Percentiles rank a stretch among this genome's conserved stretches.
These are phyloP conservation scores for Hypomesus transpacificus DNA, from an alignment of 2,113 vertebrate genomes.

Conservation along the genomic window DNA sequence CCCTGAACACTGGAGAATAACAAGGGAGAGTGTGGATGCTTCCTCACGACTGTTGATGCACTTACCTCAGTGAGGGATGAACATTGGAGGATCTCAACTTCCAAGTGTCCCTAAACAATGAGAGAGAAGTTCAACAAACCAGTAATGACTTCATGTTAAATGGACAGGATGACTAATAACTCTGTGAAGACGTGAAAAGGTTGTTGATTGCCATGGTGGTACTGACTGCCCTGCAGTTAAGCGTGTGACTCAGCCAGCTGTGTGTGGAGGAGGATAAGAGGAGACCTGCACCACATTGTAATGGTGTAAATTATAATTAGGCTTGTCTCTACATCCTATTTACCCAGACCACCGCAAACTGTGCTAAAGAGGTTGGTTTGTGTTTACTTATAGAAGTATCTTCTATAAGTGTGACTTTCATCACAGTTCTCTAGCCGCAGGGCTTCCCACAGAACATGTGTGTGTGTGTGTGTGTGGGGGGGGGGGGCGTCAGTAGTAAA, in stretches of 20 bases:
- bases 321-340: too few relatives aligned
- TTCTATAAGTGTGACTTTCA: too few relatives aligned
- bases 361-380: too few relatives aligned
- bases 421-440: too few relatives aligned
- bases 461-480: too few relatives aligned
- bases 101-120: slow-evolving; percentile 62
- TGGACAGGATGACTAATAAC: background rate
- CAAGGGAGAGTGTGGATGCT: slow-evolving; percentile 21
- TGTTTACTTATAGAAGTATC: too few relatives aligned
- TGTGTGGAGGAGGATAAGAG: slow-evolving; percentile 42
- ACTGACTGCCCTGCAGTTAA: background rate
- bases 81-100: slow-evolving; percentile 59
- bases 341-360: too few relatives aligned
- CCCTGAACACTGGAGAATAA: too few relatives aligned
- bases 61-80: slow-evolving; percentile 71
- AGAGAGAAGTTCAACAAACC: slow-evolving; percentile 14
- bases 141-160: background rate
- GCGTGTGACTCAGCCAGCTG: background rate
- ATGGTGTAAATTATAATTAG: slow-evolving; percentile 41
- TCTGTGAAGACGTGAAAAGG: background rate
- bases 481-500: too few relatives aligned
- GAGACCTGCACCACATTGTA: slow-evolving; percentile 30
- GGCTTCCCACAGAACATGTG: too few relatives aligned
- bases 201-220: background rate
- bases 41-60: too few relatives aligned